Percentiles rank a stretch among this genome's conserved stretches.
These are phyloP conservation scores for Tauraco erythrolophus DNA, from an alignment of 2,113 vertebrate species.

Conservation along the genomic window DNA sequence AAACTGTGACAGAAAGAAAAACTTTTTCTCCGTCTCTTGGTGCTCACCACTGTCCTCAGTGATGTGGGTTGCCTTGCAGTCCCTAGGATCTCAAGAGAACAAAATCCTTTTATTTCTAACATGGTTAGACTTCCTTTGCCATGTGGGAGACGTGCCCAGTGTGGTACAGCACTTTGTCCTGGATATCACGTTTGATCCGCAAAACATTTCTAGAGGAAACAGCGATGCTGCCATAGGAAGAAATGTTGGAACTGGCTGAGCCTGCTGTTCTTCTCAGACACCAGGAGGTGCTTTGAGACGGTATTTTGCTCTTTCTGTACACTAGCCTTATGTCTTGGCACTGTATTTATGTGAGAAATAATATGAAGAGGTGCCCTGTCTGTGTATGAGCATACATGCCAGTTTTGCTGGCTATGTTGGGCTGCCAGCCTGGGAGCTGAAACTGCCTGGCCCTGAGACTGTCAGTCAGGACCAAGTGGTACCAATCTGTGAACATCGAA, in stretches of 20 bases:
- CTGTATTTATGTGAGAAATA: not conserved
- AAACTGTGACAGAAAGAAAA: not conserved
- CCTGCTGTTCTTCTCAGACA: not conserved
- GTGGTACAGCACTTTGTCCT: not conserved
- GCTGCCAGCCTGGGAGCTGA: not conserved
- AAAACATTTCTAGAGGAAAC: not conserved
- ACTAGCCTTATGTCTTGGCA: not conserved
- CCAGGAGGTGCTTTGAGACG: not conserved
- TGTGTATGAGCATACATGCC: rapidly evolving
- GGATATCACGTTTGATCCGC: not conserved
- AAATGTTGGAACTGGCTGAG: not conserved
- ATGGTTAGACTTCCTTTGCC: not conserved
- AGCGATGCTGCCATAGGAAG: not conserved
- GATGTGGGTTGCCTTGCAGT: not conserved
- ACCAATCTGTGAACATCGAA: not conserved
- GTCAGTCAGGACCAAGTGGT: not conserved
- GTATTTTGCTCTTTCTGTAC: not conserved
- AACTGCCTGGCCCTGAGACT: not conserved
- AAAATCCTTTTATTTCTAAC: not conserved
- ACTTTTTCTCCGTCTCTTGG: not conserved
- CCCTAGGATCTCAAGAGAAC: not conserved
- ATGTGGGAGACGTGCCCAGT: not conserved
- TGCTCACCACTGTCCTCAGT: not conserved
- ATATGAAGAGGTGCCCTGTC: not conserved
- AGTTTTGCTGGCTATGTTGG: not conserved